Base-by-base conservation (phyloP, 2,888 invertebrate species). In the Xestobium rufovillosum region DNA sequence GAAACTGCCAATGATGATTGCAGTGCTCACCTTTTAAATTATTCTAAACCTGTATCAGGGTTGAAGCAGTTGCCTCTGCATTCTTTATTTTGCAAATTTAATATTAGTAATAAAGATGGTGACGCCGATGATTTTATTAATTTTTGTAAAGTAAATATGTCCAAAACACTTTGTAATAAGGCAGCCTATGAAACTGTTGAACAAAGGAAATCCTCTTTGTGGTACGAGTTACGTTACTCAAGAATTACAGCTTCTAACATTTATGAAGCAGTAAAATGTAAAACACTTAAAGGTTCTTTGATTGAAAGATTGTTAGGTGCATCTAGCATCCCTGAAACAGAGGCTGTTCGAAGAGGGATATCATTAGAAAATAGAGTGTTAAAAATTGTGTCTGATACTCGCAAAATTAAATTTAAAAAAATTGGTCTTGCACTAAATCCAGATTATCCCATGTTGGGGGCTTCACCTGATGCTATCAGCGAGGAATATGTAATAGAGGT, bases 41-140 rank as follows among this genome's bases (percentile, higher is more conserved):
- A 19, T 19, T 19, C n/a, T 19, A 6, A 19, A 8, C 23, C n/a
- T n/a, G n/a, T n/a, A n/a, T n/a, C n/a, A n/a, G n/a, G n/a, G n/a
- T n/a, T n/a, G n/a, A n/a, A n/a, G 23, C 23, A 19, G 23, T 19
- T 19, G n/a, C n/a, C 23, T 6, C 23, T 19, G 23, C 23, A 19
- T 19, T n/a, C 6, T 19, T 19, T 19, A 19, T 19, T 19, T 19
- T 19, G n/a, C n/a, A n/a, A n/a, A n/a, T n/a, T n/a, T n/a, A n/a
- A n/a, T n/a, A n/a, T n/a, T n/a, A n/a, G n/a, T n/a, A n/a, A n/a
- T n/a, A n/a, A n/a, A n/a, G n/a, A n/a, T n/a, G n/a, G n/a, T n/a
- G n/a, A 19, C n/a, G 23, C 23, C n/a, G 23, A 19, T 19, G n/a
- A 19, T 19, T 19, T 19, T 19, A 19, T 19, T 8, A n/a, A 19